phyloP scores from a whole-genome alignment of 2,888 invertebrate species.

The Aplocera efformata region DNA sequence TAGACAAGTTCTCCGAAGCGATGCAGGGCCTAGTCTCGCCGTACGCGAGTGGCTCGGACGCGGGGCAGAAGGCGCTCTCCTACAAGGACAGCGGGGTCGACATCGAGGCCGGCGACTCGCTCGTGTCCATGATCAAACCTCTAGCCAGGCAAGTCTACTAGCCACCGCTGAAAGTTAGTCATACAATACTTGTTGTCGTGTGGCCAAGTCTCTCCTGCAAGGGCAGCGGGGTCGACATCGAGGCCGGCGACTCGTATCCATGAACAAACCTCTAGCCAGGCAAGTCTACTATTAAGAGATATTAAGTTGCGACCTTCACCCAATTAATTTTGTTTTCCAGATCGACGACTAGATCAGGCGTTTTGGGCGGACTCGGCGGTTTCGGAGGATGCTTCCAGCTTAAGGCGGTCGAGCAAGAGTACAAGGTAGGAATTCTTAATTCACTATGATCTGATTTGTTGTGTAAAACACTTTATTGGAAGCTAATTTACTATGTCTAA shows the following conservation, averaged over 20 bases:
- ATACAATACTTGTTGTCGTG: no score
- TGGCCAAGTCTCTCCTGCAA: constrained; percentile 92
- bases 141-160: constrained; percentile 64
- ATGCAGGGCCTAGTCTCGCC: constrained; percentile 73
- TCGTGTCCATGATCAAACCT: constrained; percentile 88
- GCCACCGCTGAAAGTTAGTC: no score
- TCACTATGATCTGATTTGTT: no score
- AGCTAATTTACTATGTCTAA: no score
- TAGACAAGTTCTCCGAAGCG: constrained; percentile 85
- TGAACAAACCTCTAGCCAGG: constrained; percentile 84
- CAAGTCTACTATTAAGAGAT: no score
- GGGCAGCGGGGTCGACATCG: constrained; percentile 92
- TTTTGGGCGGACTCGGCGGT: constrained; percentile 88
- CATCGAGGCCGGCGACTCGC: constrained; percentile 90
- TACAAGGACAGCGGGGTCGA: constrained; percentile 94
- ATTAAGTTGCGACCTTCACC: no score
- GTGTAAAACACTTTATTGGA: no score
- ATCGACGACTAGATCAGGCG: constrained; percentile 86
- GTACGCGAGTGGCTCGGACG: constrained; percentile 37
- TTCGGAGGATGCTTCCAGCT: constrained; percentile 94
- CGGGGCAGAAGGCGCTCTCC: constrained; percentile 74
- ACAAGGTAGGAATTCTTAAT: constrained; percentile 49
- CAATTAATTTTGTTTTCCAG: constrained; percentile 42
- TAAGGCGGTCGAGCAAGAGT: constrained; percentile 79
- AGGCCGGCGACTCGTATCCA: constrained; percentile 89